These are phyloP conservation scores for Erethizon dorsatum DNA, from an alignment of 2,797 vertebrate species.

Conservation along the genomic window DNA sequence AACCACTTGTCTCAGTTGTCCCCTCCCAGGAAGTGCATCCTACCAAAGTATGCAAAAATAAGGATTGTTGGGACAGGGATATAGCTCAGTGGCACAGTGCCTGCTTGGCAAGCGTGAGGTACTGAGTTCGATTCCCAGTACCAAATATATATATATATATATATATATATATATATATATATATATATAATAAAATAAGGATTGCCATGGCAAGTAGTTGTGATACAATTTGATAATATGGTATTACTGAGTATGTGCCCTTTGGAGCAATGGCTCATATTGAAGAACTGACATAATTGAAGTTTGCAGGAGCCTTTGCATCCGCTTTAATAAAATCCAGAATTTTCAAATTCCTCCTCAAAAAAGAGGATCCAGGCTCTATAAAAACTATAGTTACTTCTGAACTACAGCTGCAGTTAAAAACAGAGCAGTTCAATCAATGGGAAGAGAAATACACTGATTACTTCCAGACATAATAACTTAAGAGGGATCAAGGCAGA, in stretches of 20 bases:
- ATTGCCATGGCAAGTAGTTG: not conserved
- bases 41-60: not conserved
- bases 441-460: not conserved
- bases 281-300: slow-evolving; percentile 15
- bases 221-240: slow-evolving; percentile 43
- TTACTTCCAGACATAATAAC: slow-evolving; percentile 9
- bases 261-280: slow-evolving; percentile 31
- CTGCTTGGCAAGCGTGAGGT: too few species aligned
- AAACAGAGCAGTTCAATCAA: slow-evolving; percentile 41
- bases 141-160: too few species aligned
- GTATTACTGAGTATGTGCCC: not conserved
- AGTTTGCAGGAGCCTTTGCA: slow-evolving; percentile 6
- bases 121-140: too few species aligned
- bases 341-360: slow-evolving; percentile 52
- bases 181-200: not conserved
- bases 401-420: slow-evolving; percentile 44
- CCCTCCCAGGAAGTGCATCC: not conserved
- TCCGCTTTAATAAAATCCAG: slow-evolving; percentile 63
- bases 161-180: not conserved
- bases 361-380: slow-evolving; percentile 8
- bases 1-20: not conserved
- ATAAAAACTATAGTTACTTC: not conserved
- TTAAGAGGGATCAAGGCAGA: slow-evolving; percentile 36
- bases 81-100: too few species aligned
- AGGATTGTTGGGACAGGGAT: too few species aligned